These are phyloP conservation scores for Cynopterus brachyotis DNA, from an alignment of 2,113 vertebrate species.

Conservation along the genomic window DNA sequence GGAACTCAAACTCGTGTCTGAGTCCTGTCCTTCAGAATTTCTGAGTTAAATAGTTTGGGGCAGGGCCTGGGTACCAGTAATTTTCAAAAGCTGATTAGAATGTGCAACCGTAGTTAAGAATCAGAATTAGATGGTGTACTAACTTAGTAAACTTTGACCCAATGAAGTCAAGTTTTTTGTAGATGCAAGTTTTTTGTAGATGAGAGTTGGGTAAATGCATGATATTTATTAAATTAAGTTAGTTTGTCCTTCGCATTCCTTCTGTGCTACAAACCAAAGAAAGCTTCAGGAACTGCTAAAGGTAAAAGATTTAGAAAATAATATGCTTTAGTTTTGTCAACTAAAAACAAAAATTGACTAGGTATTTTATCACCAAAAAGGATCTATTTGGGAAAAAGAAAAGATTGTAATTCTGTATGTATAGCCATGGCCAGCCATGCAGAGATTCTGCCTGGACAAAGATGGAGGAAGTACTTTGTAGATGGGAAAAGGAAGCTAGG, in stretches of 20 bases:
- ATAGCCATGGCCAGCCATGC: neutral
- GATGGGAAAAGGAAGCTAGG: neutral
- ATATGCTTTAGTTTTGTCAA: neutral
- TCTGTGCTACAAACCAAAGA: neutral
- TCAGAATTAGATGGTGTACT: neutral
- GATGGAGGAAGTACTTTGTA: neutral
- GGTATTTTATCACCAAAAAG: neutral
- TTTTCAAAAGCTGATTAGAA: slow-evolving; percentile 35
- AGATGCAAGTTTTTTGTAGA: neutral
- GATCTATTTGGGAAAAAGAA: too few species aligned
- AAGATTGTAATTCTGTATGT: neutral
- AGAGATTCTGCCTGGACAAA: neutral
- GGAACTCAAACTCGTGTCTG: neutral
- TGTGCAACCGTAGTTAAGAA: neutral
- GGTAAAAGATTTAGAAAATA: neutral
- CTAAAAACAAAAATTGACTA: neutral
- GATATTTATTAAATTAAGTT: neutral
- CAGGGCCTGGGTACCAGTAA: neutral
- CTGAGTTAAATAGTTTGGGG: neutral
- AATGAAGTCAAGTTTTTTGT: neutral
- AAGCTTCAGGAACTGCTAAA: neutral
- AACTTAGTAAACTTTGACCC: neutral
- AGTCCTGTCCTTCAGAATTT: neutral
- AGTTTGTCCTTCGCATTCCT: neutral
- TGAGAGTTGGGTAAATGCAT: neutral